These are phyloP conservation scores for Trematomus loennbergii DNA, from an alignment of 2,113 vertebrate species.

Conservation along the genomic window DNA sequence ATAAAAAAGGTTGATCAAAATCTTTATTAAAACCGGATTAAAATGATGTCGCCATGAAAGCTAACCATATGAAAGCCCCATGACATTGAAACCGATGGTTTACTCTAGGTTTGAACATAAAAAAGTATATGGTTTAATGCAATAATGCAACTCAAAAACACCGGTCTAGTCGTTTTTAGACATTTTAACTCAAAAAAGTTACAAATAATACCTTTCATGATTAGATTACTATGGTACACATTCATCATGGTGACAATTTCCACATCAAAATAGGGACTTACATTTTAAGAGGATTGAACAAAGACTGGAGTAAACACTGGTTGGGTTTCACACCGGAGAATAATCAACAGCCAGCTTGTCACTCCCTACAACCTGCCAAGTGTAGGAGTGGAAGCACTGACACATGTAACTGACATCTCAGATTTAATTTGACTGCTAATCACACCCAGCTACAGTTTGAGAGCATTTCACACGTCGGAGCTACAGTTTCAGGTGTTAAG, in stretches of 20 bases:
- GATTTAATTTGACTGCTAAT: constrained; percentile 85
- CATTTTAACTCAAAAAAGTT: too few species aligned
- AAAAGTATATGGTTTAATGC: too few species aligned
- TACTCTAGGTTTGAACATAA: too few species aligned
- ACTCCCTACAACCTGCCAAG: constrained; percentile 73
- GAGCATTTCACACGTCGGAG: constrained; percentile 81
- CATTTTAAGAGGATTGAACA: constrained; percentile 44
- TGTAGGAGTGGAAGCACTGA: constrained; percentile 73
- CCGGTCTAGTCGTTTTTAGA: too few species aligned
- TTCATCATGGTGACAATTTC: constrained; percentile 11
- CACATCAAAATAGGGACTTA: background rate
- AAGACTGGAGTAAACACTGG: constrained; percentile 52
- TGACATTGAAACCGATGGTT: too few species aligned
- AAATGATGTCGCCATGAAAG: too few species aligned
- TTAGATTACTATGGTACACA: background rate
- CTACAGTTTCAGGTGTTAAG: constrained; percentile 82
- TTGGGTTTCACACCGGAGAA: constrained; percentile 61
- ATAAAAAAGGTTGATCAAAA: too few species aligned
- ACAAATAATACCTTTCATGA: background rate
- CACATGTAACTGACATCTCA: constrained; percentile 82
- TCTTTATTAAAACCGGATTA: too few species aligned
- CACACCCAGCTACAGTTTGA: constrained; percentile 83
- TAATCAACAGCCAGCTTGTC: constrained; percentile 74
- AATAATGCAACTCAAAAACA: too few species aligned
- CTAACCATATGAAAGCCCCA: too few species aligned